Base-by-base conservation (phyloP, 2,797 vertebrate genomes). In the Zenarchopterus dispar region DNA sequence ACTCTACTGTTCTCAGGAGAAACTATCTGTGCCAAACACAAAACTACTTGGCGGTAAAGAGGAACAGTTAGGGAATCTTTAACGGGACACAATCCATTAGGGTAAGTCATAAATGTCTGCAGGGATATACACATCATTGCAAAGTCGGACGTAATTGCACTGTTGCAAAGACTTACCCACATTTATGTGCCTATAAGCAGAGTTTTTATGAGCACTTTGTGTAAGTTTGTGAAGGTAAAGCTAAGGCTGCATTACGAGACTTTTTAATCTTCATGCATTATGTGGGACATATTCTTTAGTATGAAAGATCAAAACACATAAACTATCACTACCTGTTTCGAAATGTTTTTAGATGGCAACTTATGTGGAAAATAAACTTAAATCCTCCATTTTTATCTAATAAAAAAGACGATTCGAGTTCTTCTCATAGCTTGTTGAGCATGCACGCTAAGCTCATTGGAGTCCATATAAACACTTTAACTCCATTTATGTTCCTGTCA, bases 31-130 rank as follows among this genome's bases (percentile, higher is more conserved):
- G 84, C 84, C 84, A 82, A 82, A 79, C 60, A 52, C 78, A 85
- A 75, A 88, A 87, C 81, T 77, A 62, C 82, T 75, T 59, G 83
- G 85, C 88, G 77, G 73, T 82, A 85, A 89, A 84, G 81, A 79
- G 64, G 79, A 83, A 74, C 80, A 72, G 87, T 84, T 84, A 87
- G 81, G 66, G 80, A 74, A 87, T 82, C 81, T 85, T 91, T 87
- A 88, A 88, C 64, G 62, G 84, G 82, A 81, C 63, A 47, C 81
- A 71, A 88, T 90, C 88, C 87, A 89, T 91, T 89, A 91, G 62
- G 9, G 73, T 53, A 60, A 77, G 81, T 85, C 88, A 73, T 91
- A 90, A 92, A 91, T 56, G 85, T 90, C 90, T 67, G 21, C 5
- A 4, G 86, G 73, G 87, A 87, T 88, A 86, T 71, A 82, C 85